These are phyloP conservation scores for Cynodonichthys magdalenae DNA, from an alignment of 2,797 vertebrate species.

Conservation along the genomic window DNA sequence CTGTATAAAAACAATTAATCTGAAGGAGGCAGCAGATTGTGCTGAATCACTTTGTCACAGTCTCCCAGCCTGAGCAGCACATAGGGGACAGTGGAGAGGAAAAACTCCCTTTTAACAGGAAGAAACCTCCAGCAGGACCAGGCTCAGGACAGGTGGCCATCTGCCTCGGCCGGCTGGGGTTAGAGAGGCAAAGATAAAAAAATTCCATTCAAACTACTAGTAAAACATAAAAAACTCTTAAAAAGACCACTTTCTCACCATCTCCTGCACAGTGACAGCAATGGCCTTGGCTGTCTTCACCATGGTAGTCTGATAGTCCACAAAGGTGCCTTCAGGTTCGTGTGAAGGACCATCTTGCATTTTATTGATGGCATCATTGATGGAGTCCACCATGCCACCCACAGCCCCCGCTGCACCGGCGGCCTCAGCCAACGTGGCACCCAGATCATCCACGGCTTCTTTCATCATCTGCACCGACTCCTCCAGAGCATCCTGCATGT, in stretches of 20 bases:
- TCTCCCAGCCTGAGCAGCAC: too few species aligned
- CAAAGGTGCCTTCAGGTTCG: slow-evolving; percentile 94
- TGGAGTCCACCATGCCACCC: slow-evolving; percentile 96
- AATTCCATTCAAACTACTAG: background rate
- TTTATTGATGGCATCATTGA: slow-evolving; percentile 94
- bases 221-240: background rate
- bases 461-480: slow-evolving; percentile 99
- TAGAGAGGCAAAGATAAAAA: background rate
- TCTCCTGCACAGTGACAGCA: slow-evolving; percentile 96
- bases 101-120: too few species aligned
- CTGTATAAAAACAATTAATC: too few species aligned
- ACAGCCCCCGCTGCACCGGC: slow-evolving; percentile 95
- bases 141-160: too few species aligned
- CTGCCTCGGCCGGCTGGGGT: too few species aligned
- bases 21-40: too few species aligned
- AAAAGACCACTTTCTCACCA: slow-evolving; percentile 80
- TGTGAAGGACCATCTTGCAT: slow-evolving; percentile 88
- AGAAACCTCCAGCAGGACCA: too few species aligned
- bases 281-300: slow-evolving; percentile 98
- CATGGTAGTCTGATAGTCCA: slow-evolving; percentile 99
- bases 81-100: too few species aligned
- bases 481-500: slow-evolving; percentile 95
- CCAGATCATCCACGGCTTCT: slow-evolving; percentile 95
- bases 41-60: too few species aligned
- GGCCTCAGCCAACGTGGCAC: slow-evolving; percentile 89